Percentiles rank a stretch among this genome's conserved stretches.
Conservation (phyloP, 2,113 vertebrate genomes). For the Furnarius figulus region DNA sequence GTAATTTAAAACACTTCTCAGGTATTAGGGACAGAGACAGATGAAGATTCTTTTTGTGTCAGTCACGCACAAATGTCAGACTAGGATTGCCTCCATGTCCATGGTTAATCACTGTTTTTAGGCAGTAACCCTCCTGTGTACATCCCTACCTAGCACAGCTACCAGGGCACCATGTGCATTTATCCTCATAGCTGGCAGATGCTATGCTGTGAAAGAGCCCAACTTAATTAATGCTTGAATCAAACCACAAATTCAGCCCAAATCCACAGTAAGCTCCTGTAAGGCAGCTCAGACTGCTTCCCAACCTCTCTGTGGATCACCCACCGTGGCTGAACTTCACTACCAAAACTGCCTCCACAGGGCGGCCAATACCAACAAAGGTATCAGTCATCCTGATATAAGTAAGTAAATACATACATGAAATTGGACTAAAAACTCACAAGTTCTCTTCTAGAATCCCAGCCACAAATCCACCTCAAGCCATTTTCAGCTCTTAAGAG, state of each 20-base stretch:
- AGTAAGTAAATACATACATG: neutral
- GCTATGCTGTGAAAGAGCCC: neutral
- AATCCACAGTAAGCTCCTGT: neutral
- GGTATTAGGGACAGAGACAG: neutral
- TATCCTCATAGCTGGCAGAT: neutral
- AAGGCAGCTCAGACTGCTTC: neutral
- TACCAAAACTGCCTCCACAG: neutral
- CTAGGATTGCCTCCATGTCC: neutral
- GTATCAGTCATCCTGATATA: neutral
- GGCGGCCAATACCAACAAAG: neutral
- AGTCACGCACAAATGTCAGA: neutral
- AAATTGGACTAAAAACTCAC: neutral
- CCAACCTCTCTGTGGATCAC: neutral
- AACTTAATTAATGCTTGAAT: neutral
- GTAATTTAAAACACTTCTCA: neutral
- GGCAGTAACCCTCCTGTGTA: neutral
- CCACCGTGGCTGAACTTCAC: neutral
- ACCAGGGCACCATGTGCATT: fast-evolving
- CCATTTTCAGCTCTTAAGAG: neutral
- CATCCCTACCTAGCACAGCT: neutral
- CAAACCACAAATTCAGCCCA: neutral
- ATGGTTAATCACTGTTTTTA: neutral
- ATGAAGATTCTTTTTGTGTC: neutral
- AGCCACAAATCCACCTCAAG: neutral
- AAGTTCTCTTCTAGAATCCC: neutral